Evolutionary conservation across 2,888 invertebrate species (phyloP), one percentile per base, ranked within the genome.

Genomic region (Aphidoletes aphidimyza): DNA sequence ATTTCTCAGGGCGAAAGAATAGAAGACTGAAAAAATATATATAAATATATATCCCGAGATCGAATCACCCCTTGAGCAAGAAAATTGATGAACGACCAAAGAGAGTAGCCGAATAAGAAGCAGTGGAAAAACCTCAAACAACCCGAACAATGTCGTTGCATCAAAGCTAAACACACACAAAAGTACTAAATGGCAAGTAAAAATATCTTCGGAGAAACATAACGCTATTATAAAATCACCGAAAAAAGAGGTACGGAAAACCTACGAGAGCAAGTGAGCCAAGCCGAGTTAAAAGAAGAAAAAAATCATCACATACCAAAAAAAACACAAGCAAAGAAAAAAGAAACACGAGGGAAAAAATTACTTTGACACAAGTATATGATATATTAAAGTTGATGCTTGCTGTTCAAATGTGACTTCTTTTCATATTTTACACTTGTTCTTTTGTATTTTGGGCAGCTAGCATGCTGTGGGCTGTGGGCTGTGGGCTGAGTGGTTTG

Each of bases 361-460:
- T 69, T 69, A 69, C 69, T 69, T 69, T 69, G 69, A 69, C 11
- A 69, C 69, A 69, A 69, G 69, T 69, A 69, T 69, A 69, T 69
- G 34, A 69, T 69, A 69, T 69, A 69, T 69, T 69, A 69, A 69
- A 69, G 69, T n/a, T 69, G 69, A 69, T 69, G 9, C 5, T 14
- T 69, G 8, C 8, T 69, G 69, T 69, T 69, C 69, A 69, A 69
- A 69, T 69, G 69, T 69, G 69, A 69, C 69, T 69, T 54, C 26
- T 54, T 54, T 26, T 54, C 54, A 54, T 54, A 54, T 69, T 69
- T 69, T 69, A 14, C 69, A 69, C n/a, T n/a, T n/a, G n/a, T 17
- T 69, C 69, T 30, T 69, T 11, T n/a, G n/a, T 69, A 69, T 69
- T 69, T 69, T 34, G 34, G 34, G 11, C 69, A 69, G 69, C 42